phyloP scores from a whole-genome alignment of 2,797 vertebrate genomes.

The Vespertilio murinus region DNA sequence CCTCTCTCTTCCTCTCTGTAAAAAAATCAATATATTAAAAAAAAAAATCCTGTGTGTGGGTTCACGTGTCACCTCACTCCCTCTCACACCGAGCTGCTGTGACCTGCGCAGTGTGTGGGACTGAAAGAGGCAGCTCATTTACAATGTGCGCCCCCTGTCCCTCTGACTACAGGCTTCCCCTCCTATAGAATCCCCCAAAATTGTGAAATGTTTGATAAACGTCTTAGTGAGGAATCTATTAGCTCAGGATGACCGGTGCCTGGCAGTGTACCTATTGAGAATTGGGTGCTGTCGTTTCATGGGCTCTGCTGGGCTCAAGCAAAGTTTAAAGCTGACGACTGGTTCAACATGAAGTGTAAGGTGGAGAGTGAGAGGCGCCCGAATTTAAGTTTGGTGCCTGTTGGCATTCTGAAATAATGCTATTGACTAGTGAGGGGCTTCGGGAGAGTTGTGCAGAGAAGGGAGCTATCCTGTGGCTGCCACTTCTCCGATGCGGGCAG shows the following conservation, averaged over 20 bases:
- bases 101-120: neutral
- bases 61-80: neutral
- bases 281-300: neutral
- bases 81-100: neutral
- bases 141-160: neutral
- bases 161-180: neutral
- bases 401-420: neutral
- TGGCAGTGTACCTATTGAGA: neutral
- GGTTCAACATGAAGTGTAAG: neutral
- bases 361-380: neutral
- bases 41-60: neutral
- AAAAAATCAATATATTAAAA: too few relatives aligned
- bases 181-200: neutral
- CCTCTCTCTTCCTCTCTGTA: too few relatives aligned
- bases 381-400: neutral
- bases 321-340: slow-evolving; percentile 8
- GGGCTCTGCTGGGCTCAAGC: neutral
- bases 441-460: neutral
- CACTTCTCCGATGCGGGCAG: neutral
- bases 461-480: neutral
- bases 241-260: neutral
- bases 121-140: neutral
- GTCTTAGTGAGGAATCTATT: neutral
- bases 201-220: neutral
- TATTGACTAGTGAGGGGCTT: neutral